Evolutionary conservation across 2,797 vertebrate genomes (phyloP), one percentile per base, ranked within the genome.

Genomic region (Spatula clypeata): DNA sequence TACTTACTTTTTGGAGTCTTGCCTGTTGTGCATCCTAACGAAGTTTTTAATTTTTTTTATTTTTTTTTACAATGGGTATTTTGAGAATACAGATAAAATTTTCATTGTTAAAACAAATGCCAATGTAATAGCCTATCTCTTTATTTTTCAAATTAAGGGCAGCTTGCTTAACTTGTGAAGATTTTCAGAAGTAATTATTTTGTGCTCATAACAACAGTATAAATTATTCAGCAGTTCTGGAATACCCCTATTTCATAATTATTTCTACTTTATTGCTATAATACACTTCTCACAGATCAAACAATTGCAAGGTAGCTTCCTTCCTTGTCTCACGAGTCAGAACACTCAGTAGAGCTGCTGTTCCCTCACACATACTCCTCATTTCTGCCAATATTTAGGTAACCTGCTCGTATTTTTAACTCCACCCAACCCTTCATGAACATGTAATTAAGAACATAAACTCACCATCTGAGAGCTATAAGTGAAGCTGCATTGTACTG

Each of bases 371-470:
- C 2, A 2, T 9, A 34, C n/a, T 80, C n/a, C 11, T 34, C 1
- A 42, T 36, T 69, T 62, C 65, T 87, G 4, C 42, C 32, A 49
- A 6, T 29, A 58, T 79, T 90, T 92, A 80, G 69, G 85, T 90
- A 86, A 86, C 6, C 24, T 92, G 34, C 47, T 84, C 10, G 20
- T 73, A 36, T 45, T 79, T 65, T 83, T 79, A n/a, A 86, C 79
- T 87, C 36, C 21, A 93, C 40, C 23, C 8, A 79, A 70, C 13
- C 13, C n/a, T 74, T 73, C 81, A 74, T 86, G 55, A 96, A 89
- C 77, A 94, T 82, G 87, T 94, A 82, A 85, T 88, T 85, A 91
- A 88, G 42, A 24, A 64, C 49, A 34, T 95, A 77, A 96, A 70
- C 13, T 79, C 36, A 44, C 16, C 26, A 42, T 57, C 34, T 92